A percentile compares a stretch with the other conserved stretches of the same genome.
phyloP scores from a whole-genome alignment of 2,113 vertebrate species.

The Dromiciops gliroides region DNA sequence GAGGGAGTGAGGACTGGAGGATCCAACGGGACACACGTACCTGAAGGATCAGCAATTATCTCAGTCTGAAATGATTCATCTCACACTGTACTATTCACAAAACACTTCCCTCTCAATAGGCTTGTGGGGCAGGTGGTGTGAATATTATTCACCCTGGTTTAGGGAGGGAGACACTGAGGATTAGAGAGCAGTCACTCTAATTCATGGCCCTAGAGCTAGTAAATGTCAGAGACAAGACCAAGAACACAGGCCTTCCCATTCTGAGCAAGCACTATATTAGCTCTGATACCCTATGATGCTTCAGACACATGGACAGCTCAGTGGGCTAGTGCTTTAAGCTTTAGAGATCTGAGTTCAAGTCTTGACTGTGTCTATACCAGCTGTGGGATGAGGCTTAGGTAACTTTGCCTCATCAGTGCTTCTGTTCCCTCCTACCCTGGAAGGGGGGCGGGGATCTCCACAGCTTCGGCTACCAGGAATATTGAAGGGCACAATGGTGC shows the following conservation, averaged over 20 bases:
- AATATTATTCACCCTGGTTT: neutral
- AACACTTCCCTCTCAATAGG: neutral
- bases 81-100: neutral
- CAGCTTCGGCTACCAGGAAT: neutral
- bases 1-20: conserved; percentile 85
- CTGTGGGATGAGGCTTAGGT: accelerated
- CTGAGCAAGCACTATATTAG: neutral
- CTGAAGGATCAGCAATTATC: conserved; percentile 73
- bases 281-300: neutral
- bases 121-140: neutral
- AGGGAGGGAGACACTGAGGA: neutral
- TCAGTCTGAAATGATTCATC: neutral
- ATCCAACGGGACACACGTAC: conserved; percentile 88
- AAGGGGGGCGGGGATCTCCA: neutral
- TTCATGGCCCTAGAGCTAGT: neutral
- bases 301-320: neutral
- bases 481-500: neutral
- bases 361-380: neutral
- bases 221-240: neutral
- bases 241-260: neutral
- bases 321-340: neutral
- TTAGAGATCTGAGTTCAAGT: neutral
- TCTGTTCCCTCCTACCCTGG: neutral
- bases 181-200: neutral
- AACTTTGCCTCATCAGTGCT: too few species aligned